These are phyloP conservation scores for Tachycineta bicolor DNA, from an alignment of 2,113 vertebrate species.

Conservation along the genomic window DNA sequence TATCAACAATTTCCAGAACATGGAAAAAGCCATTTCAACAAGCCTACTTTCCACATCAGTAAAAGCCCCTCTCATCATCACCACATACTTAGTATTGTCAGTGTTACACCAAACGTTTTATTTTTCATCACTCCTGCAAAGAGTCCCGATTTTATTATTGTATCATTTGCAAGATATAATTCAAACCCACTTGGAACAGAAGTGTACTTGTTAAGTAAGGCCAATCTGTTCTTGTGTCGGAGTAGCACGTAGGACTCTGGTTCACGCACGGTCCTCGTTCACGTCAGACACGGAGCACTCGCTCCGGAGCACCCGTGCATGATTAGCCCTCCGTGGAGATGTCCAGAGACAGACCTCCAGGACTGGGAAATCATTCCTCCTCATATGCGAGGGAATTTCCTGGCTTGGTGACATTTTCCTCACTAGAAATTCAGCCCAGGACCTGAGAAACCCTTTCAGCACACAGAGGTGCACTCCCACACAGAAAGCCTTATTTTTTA, in stretches of 20 bases:
- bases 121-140: neutral
- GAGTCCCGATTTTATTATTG: neutral
- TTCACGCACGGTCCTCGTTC: neutral
- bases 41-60: neutral
- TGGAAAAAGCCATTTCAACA: no score
- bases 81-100: neutral
- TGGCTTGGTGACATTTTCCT: neutral
- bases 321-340: rapidly evolving
- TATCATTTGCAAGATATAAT: neutral
- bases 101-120: rapidly evolving
- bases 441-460: neutral
- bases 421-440: neutral
- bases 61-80: neutral
- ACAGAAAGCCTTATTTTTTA: neutral
- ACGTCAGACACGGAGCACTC: rapidly evolving
- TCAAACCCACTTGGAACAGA: neutral
- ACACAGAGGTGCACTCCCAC: rapidly evolving
- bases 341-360: no score
- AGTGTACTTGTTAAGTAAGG: rapidly evolving
- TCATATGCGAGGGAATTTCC: rapidly evolving
- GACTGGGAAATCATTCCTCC: rapidly evolving
- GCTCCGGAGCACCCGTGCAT: rapidly evolving
- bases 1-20: neutral
- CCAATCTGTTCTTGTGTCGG: rapidly evolving
- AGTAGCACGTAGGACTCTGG: rapidly evolving